These are phyloP conservation scores for Drosophila aldrichi DNA, from an alignment of 2,888 invertebrate species.

Conservation along the genomic window DNA sequence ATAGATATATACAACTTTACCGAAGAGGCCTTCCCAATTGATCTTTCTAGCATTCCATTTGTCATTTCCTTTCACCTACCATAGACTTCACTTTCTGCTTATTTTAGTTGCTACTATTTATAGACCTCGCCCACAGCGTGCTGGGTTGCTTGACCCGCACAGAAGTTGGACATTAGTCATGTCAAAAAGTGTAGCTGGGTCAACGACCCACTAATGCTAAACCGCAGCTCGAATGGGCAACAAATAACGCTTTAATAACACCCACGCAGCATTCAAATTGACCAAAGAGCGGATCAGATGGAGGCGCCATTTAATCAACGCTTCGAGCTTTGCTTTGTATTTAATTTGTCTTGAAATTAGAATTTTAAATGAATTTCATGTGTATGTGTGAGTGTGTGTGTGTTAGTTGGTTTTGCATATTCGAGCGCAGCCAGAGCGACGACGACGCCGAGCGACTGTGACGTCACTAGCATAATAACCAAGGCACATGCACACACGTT, in stretches of 20 bases:
- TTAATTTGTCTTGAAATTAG: constrained; percentile 79
- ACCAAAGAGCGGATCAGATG: constrained; percentile 65
- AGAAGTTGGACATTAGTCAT: constrained; percentile 53
- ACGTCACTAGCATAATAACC: constrained; percentile 77
- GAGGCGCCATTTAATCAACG: constrained; percentile 80
- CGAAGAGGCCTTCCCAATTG: neutral
- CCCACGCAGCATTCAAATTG: constrained; percentile 57
- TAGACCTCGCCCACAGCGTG: constrained; percentile 29
- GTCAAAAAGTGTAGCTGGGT: constrained; percentile 44
- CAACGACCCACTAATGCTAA: constrained; percentile 49
- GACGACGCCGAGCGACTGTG: constrained; percentile 43
- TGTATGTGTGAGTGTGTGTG: constrained; percentile 27
- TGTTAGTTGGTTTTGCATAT: constrained; percentile 67
- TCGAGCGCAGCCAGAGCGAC: constrained; percentile 36
- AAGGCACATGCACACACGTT: constrained; percentile 76
- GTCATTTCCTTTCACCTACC: neutral
- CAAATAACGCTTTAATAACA: constrained; percentile 15
- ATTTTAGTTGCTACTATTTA: neutral
- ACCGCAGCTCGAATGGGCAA: constrained; percentile 24
- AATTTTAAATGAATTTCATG: constrained; percentile 73
- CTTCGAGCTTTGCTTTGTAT: constrained; percentile 70
- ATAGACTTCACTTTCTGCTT: neutral
- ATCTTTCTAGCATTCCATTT: neutral
- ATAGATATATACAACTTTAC: too few species aligned
- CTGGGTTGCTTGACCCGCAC: constrained; percentile 16